Percentiles rank a stretch among this genome's conserved stretches.
Evolutionary conservation across 2,797 vertebrate genomes (phyloP).

Genomic region (Periophthalmus magnuspinnatus): DNA sequence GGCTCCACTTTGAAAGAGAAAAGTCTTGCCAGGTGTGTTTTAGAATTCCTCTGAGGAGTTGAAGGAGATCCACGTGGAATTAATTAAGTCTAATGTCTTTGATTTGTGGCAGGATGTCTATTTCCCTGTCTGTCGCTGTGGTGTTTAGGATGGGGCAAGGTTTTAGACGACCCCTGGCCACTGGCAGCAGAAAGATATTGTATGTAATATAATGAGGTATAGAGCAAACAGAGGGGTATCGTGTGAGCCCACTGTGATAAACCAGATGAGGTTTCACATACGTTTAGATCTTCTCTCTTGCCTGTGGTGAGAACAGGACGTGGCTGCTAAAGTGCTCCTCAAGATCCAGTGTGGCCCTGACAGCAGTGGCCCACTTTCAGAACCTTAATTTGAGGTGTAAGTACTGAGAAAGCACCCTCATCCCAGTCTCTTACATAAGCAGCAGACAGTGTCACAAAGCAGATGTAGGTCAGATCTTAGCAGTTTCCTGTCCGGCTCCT

Average conservation of each 20-base stretch:
- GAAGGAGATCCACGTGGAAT: conserved; percentile 55
- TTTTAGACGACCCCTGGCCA: conserved; percentile 33
- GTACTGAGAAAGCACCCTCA: conserved; percentile 40
- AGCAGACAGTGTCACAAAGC: conserved; percentile 53
- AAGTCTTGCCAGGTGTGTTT: conserved; percentile 47
- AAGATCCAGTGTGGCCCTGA: conserved; percentile 35
- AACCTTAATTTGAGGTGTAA: conserved; percentile 46
- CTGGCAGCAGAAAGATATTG: conserved; percentile 6
- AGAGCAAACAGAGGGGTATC: conserved; percentile 44
- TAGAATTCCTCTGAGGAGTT: conserved; percentile 23
- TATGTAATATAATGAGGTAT: conserved; percentile 14
- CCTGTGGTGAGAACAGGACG: conserved; percentile 43
- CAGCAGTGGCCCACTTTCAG: conserved; percentile 24
- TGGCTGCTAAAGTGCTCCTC: conserved; percentile 29
- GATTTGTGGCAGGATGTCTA: conserved; percentile 47
- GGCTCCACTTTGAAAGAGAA: conserved; percentile 21
- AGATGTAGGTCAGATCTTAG: conserved; percentile 71
- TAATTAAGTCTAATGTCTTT: conserved; percentile 45
- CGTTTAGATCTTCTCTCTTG: conserved; percentile 57
- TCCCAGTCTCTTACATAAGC: conserved; percentile 45
- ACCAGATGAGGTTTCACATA: conserved; percentile 63
- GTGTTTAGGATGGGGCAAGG: conserved; percentile 44
- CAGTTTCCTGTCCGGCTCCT: conserved; percentile 66
- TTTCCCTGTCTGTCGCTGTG: conserved; percentile 20
- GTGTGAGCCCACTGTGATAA: conserved; percentile 45